Evolutionary conservation across 2,888 invertebrate species (phyloP).

Genomic region (Drosophila robusta): DNA sequence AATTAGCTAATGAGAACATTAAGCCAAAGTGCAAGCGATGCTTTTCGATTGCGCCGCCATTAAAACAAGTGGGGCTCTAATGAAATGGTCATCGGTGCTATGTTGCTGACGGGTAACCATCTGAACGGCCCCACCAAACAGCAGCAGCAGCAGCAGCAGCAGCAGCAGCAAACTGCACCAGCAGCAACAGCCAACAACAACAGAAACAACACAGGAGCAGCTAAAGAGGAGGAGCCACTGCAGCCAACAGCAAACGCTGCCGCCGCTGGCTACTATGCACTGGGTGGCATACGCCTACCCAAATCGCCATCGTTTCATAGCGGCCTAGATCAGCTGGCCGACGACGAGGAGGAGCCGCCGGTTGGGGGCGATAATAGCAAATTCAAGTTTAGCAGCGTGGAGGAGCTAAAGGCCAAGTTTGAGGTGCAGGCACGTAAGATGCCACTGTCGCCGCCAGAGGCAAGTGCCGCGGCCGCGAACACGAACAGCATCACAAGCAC

Average conservation of each 20-base stretch:
- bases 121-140: conserved; percentile 76
- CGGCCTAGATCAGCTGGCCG: conserved; percentile 90
- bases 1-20: conserved; percentile 24
- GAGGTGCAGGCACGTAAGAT: conserved; percentile 75
- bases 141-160: conserved; percentile 49
- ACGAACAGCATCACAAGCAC: conserved; percentile 29
- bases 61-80: conserved; percentile 78
- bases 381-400: conserved; percentile 75
- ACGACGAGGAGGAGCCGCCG: conserved; percentile 75
- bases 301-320: conserved; percentile 96
- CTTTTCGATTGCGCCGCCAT: conserved; percentile 63
- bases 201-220: conserved; percentile 19
- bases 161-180: conserved; percentile 23
- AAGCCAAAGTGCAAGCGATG: conserved; percentile 39
- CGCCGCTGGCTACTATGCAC: conserved; percentile 80
- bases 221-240: conserved; percentile 40
- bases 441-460: conserved; percentile 77
- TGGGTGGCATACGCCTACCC: conserved; percentile 88
- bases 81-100: conserved; percentile 85
- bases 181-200: conserved; percentile 37
- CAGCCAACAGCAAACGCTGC: conserved; percentile 22
- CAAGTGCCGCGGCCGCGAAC: conserved; percentile 29
- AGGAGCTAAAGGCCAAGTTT: conserved; percentile 80
- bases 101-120: conserved; percentile 85
- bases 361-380: conserved; percentile 28